Base-by-base conservation (phyloP, 2,797 vertebrate species). In the Erpetoichthys calabaricus region DNA sequence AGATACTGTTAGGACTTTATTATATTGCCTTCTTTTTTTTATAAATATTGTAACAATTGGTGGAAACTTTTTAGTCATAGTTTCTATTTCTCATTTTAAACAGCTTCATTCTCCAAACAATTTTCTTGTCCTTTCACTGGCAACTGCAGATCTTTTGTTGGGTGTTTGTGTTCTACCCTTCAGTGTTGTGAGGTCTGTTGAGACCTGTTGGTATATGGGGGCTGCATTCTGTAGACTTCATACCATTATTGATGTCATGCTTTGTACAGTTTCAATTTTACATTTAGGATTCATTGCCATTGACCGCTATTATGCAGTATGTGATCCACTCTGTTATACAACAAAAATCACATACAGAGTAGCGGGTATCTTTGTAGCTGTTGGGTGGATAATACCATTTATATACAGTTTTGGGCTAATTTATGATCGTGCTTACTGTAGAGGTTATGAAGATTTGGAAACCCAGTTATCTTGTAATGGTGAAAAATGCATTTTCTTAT, bases 231-330 rank as follows among this genome's bases (percentile, higher is more conserved):
- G 77, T 57, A 69, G 56, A 44, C 54, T 79, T 42, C 78, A 85
- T 6, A 78, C 70, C 1, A 80, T 77, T 55, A 60, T 79, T 64
- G 82, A 83, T 66, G 77, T 72, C 0, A 51, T 78, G 4, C 73
- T 84, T 60, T 80, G 75, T 61, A 68, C 79, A 43, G 62, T 67
- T 3, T 81, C 77, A 8, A 66, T 81, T 59, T 77, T 83, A 51
- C 80, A 83, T 1, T 70, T 81, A 42, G 78, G 71, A 57, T 83
- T 79, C 45, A 78, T 83, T 63, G 81, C 80, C 45, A 63, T 75
- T 2, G 77, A 82, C 52, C 57, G 69, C 3, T 76, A 75, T 42
- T 77, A 63, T 9, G 77, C 80, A 3, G 64, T 72, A 42, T 70
- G 70, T 50, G 6, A 60, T 8, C 70, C 68, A 1, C 55, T 68